These are phyloP conservation scores for Pelecanoides urinatrix DNA, from an alignment of 2,113 vertebrate genomes.

Conservation along the genomic window DNA sequence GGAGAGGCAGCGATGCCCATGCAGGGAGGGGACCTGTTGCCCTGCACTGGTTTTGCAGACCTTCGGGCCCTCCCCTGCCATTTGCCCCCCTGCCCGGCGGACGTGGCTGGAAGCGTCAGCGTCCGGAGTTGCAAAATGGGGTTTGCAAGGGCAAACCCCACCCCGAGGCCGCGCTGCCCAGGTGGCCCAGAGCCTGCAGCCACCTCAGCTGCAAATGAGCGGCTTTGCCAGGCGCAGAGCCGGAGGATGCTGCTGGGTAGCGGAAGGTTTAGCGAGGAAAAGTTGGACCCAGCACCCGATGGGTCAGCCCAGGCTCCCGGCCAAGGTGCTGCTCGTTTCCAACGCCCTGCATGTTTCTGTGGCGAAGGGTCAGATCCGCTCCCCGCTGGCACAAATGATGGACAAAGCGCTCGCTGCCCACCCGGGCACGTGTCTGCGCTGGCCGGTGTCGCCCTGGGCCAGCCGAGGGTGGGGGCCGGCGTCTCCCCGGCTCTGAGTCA, in stretches of 20 bases:
- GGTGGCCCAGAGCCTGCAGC: background rate
- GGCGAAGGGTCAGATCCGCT: background rate
- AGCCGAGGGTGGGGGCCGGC: background rate
- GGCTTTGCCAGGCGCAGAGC: background rate
- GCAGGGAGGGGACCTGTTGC: background rate
- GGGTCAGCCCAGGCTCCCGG: background rate
- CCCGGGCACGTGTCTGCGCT: rapidly evolving
- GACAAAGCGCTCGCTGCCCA: background rate
- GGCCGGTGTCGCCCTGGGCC: background rate
- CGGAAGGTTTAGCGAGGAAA: background rate
- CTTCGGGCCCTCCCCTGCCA: background rate
- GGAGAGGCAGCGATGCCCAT: rapidly evolving
- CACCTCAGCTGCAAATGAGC: background rate
- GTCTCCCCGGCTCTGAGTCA: background rate
- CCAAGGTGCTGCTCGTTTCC: background rate
- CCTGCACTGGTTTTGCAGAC: rapidly evolving
- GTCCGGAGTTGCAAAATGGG: background rate
- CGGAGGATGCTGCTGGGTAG: background rate
- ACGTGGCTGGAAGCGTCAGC: background rate
- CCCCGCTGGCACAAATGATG: rapidly evolving
- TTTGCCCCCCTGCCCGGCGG: background rate
- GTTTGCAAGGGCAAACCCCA: background rate
- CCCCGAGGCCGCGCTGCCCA: rapidly evolving
- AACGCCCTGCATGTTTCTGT: background rate
- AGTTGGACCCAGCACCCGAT: background rate